phyloP scores from a whole-genome alignment of 2,888 invertebrate species.

The Eupithecia tripunctaria region DNA sequence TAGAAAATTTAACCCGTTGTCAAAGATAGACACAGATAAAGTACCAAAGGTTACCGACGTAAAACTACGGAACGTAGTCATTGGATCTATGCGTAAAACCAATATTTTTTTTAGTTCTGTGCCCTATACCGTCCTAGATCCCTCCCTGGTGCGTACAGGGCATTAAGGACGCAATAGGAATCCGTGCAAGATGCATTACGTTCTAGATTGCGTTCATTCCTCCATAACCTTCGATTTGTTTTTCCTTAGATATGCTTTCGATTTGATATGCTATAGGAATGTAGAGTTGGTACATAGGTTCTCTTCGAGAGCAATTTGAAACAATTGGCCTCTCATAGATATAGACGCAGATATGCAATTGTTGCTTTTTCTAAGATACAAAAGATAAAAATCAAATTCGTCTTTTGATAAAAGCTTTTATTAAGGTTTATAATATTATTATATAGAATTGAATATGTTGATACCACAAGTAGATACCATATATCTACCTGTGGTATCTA shows the following conservation, averaged over 20 bases:
- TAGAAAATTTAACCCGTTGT: no score
- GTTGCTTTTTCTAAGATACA: background rate
- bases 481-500: no score
- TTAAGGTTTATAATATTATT: no score
- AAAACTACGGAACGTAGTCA: no score
- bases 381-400: background rate
- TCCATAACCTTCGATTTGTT: constrained; percentile 27
- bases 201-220: constrained; percentile 39
- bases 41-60: no score
- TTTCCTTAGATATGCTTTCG: constrained; percentile 11
- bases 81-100: no score
- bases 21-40: no score
- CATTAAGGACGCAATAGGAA: constrained; percentile 32
- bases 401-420: no score
- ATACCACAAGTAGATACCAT: no score
- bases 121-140: background rate
- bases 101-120: no score
- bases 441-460: no score
- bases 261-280: constrained; percentile 10
- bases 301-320: background rate
- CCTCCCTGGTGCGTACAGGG: constrained; percentile 7
- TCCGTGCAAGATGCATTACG: constrained; percentile 43
- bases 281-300: background rate
- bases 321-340: background rate
- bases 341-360: background rate